A percentile compares a stretch with the other conserved stretches of the same genome.
Evolutionary conservation across 2,888 invertebrate genomes (phyloP).

Genomic region (Netelia fuscicornis): DNA sequence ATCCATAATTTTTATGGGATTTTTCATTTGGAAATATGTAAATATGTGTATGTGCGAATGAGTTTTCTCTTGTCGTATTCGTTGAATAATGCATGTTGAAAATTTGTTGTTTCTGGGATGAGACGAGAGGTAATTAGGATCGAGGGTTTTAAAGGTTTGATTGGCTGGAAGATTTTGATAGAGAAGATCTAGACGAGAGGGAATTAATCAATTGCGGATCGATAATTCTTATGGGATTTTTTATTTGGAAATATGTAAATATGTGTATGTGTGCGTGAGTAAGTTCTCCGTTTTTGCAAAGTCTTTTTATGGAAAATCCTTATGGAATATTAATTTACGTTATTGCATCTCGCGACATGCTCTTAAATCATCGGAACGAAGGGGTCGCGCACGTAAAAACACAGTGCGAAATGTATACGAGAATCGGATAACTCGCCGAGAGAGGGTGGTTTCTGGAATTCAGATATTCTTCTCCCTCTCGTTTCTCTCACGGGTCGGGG

Average conservation of each 20-base stretch:
- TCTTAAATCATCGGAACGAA: slow-evolving; percentile 38
- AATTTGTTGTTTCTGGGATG: not conserved
- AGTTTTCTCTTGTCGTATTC: not conserved
- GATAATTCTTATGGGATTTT: no score
- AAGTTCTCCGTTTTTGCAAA: no score
- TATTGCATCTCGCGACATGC: slow-evolving; percentile 32
- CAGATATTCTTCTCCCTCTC: slow-evolving; percentile 11
- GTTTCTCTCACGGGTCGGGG: not conserved
- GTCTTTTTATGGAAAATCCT: not conserved
- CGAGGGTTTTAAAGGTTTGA: slow-evolving; percentile 3
- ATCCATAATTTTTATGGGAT: no score
- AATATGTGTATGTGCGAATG: no score
- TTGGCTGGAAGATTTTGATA: not conserved
- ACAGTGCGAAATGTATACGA: slow-evolving; percentile 46
- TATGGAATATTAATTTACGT: slow-evolving; percentile 46
- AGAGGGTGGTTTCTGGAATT: slow-evolving; percentile 17
- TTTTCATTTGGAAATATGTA: no score
- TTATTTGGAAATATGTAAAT: no score
- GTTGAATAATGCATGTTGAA: not conserved
- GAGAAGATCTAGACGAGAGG: no score
- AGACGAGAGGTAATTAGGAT: not conserved
- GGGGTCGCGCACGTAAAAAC: slow-evolving; percentile 37
- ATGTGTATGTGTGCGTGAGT: no score
- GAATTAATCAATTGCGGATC: no score
- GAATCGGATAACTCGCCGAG: slow-evolving; percentile 41